These are phyloP conservation scores for Euplagia quadripunctaria DNA, from an alignment of 2,888 invertebrate genomes.

Conservation along the genomic window DNA sequence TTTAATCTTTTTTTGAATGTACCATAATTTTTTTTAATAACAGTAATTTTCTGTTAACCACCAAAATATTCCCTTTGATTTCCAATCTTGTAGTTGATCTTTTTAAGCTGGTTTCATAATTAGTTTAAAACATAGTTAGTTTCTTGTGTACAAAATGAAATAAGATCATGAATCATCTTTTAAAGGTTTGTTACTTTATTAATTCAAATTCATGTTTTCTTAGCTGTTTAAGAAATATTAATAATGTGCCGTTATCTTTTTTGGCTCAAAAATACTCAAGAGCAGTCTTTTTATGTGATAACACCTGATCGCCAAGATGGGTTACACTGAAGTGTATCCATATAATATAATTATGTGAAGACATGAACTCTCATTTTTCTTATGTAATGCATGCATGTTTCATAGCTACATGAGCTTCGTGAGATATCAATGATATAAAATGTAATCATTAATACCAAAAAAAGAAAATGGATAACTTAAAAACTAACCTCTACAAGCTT, in stretches of 20 bases:
- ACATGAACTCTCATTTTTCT: too few relatives aligned
- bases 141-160: not conserved
- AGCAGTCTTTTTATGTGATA: not conserved
- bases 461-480: too few relatives aligned
- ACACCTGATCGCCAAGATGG: not conserved
- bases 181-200: too few relatives aligned
- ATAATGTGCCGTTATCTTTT: not conserved
- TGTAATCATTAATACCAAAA: too few relatives aligned
- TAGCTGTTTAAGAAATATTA: not conserved
- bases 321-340: not conserved
- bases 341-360: not conserved
- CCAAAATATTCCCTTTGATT: not conserved
- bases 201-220: too few relatives aligned
- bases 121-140: not conserved
- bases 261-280: not conserved
- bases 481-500: too few relatives aligned
- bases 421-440: too few relatives aligned
- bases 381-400: too few relatives aligned
- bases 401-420: too few relatives aligned
- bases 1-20: constrained; percentile 34
- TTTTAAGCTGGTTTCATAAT: not conserved
- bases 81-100: not conserved
- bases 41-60: not conserved
- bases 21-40: constrained; percentile 8
- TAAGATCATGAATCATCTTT: not conserved